Conservation (phyloP, 92 coral and sea anemone genomes). For the Phenganax subtilis region DNA sequence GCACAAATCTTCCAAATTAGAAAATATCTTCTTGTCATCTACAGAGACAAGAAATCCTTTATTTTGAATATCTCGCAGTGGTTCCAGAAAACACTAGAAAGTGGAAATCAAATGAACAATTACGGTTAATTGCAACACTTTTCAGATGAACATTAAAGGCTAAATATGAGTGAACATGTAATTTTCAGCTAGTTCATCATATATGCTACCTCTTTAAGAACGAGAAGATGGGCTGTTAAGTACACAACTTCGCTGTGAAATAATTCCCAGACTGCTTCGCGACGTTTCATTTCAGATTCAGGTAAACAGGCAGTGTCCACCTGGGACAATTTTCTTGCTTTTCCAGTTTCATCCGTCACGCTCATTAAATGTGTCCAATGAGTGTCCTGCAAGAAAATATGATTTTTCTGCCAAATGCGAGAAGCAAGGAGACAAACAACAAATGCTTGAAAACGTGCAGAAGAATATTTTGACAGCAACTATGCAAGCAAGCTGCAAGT, state of each 20-base stretch:
- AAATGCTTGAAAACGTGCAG: neutral
- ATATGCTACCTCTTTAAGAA: conserved; percentile 63
- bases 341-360: conserved; percentile 47
- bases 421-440: neutral
- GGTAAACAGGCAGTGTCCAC: conserved; percentile 58
- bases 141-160: neutral
- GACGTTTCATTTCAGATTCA: conserved; percentile 87
- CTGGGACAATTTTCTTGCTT: conserved; percentile 66
- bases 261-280: conserved; percentile 96
- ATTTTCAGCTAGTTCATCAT: neutral
- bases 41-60: conserved; percentile 70
- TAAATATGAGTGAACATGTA: neutral
- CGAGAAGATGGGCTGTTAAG: conserved; percentile 77
- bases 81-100: conserved; percentile 73
- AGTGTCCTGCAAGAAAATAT: conserved; percentile 56
- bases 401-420: neutral
- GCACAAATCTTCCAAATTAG: conserved; percentile 78
- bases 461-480: neutral
- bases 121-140: neutral
- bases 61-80: conserved; percentile 70
- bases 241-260: conserved; percentile 97
- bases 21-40: conserved; percentile 68
- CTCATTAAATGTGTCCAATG: conserved; percentile 90
- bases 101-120: neutral
- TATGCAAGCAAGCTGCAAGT: too few relatives aligned